A percentile compares a stretch with the other conserved stretches of the same genome.
These are phyloP conservation scores for Prenolepis imparis DNA, from an alignment of 2,888 invertebrate species.

Conservation along the genomic window DNA sequence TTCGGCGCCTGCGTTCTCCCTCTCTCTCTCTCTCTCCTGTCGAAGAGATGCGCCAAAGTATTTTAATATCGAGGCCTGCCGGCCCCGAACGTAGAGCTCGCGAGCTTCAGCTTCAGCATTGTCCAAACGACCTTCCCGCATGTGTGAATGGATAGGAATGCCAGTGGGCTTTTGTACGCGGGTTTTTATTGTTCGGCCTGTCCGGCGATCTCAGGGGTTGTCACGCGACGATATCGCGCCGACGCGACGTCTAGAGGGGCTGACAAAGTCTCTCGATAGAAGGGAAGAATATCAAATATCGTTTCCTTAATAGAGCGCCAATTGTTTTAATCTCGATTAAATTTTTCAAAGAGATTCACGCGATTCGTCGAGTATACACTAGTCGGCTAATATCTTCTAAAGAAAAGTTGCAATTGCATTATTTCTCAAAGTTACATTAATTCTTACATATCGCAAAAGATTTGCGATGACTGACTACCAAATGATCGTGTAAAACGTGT, in stretches of 20 bases:
- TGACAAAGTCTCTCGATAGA: not conserved
- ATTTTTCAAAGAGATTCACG: not conserved
- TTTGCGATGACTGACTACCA: not conserved
- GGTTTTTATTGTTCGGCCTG: conserved; percentile 79
- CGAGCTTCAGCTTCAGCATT: conserved; percentile 75
- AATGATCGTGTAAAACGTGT: not conserved
- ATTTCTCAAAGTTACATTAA: not conserved
- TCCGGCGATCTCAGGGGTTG: conserved; percentile 74
- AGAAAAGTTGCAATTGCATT: not conserved
- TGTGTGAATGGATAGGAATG: conserved; percentile 83
- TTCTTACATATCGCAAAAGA: not conserved
- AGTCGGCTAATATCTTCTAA: not conserved
- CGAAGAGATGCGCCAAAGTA: conserved; percentile 80
- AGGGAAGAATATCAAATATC: not conserved
- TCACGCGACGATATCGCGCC: conserved; percentile 64
- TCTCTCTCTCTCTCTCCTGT: not conserved
- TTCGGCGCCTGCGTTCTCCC: conserved; percentile 66
- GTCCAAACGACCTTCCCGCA: conserved; percentile 73
- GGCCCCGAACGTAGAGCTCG: conserved; percentile 66
- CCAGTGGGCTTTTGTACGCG: conserved; percentile 76
- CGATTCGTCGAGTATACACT: not conserved
- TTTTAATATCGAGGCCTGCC: conserved; percentile 82
- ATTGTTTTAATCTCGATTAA: not conserved
- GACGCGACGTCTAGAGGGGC: conserved; percentile 30
- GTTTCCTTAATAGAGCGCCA: not conserved